Conservation (phyloP, 2,888 invertebrate genomes). For the Euphydryas editha region DNA sequence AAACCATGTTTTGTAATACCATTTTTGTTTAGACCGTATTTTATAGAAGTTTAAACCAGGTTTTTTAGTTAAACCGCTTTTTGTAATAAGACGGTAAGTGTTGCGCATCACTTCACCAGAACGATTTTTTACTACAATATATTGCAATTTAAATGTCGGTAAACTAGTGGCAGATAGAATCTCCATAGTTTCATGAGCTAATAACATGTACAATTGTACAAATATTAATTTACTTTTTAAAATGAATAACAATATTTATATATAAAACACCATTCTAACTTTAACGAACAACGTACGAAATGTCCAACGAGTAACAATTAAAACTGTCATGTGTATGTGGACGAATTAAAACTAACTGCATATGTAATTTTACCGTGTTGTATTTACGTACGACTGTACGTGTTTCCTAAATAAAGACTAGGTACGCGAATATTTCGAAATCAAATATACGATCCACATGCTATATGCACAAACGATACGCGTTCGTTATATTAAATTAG, state of each 20-base stretch:
- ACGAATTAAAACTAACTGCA: constrained; percentile 12
- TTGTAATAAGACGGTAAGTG: too few species aligned
- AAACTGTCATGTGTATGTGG: not conserved
- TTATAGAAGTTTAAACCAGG: too few species aligned
- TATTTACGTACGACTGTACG: not conserved
- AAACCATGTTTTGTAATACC: too few species aligned
- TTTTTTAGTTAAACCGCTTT: too few species aligned
- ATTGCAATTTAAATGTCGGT: too few species aligned
- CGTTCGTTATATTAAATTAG: not conserved
- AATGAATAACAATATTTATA: not conserved
- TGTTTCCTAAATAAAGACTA: constrained; percentile 4
- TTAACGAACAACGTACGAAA: constrained; percentile 4
- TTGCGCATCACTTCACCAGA: too few species aligned
- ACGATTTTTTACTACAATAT: too few species aligned
- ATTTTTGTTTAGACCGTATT: too few species aligned
- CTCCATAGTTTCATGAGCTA: not conserved
- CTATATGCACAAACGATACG: not conserved
- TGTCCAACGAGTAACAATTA: not conserved
- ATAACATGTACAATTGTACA: not conserved
- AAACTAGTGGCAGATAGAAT: not conserved
- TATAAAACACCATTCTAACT: not conserved
- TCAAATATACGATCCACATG: not conserved
- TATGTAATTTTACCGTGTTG: constrained; percentile 7
- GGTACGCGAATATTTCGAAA: not conserved
- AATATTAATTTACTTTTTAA: too few species aligned